These are phyloP conservation scores for Atethmia centrago DNA, from an alignment of 2,888 invertebrate species.

Conservation along the genomic window DNA sequence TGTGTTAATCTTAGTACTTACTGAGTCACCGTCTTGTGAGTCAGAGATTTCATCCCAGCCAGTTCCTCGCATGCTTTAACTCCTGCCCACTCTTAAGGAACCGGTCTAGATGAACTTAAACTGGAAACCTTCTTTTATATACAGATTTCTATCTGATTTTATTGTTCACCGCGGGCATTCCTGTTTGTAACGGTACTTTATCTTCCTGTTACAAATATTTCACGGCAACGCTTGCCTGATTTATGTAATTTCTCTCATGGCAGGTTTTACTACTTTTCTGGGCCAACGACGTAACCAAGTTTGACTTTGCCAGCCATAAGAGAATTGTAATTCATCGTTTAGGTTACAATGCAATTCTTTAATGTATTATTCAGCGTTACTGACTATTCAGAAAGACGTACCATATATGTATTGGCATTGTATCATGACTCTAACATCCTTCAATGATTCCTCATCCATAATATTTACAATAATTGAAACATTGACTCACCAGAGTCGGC, in stretches of 20 bases:
- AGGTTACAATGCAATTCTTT: slow-evolving; percentile 24
- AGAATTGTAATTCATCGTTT: slow-evolving; percentile 10
- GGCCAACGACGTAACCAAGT: neutral
- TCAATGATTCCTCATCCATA: slow-evolving; percentile 16
- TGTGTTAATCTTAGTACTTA: slow-evolving; percentile 77
- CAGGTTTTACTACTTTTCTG: neutral
- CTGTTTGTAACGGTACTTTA: slow-evolving; percentile 46
- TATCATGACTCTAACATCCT: slow-evolving; percentile 24
- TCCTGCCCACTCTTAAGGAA: slow-evolving; percentile 66
- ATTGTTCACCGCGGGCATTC: slow-evolving; percentile 50
- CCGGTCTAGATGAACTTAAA: slow-evolving; percentile 72
- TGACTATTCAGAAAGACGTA: slow-evolving; percentile 22
- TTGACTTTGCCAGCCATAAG: neutral
- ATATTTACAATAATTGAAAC: slow-evolving; percentile 19
- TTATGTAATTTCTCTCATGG: slow-evolving; percentile 2
- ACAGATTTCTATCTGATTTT: slow-evolving; percentile 54
- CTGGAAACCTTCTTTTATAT: slow-evolving; percentile 62
- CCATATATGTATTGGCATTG: slow-evolving; percentile 4
- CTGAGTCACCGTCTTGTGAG: slow-evolving; percentile 83
- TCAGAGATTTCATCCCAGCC: slow-evolving; percentile 80
- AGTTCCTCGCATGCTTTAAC: slow-evolving; percentile 67
- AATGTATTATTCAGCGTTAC: slow-evolving; percentile 30
- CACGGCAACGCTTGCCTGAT: slow-evolving; percentile 13
- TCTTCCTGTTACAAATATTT: slow-evolving; percentile 35
- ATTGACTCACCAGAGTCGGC: slow-evolving; percentile 14